Conservation (phyloP, 2,113 vertebrate species). For the Stigmatopora argus region DNA sequence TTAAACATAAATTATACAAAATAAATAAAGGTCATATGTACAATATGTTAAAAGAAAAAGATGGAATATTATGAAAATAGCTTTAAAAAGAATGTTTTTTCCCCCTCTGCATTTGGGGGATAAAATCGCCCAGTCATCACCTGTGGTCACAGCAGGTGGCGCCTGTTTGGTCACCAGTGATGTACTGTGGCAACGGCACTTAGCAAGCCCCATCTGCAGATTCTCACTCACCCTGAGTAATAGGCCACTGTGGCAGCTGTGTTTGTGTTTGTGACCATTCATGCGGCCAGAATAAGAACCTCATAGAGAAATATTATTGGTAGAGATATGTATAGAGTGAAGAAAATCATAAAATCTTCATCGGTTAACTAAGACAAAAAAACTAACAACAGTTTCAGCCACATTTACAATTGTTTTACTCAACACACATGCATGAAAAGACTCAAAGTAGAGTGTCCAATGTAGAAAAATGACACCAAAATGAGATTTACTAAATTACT, state of each 20-base stretch:
- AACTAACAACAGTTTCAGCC: background rate
- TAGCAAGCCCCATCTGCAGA: slow-evolving; percentile 64
- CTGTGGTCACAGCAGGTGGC: slow-evolving; percentile 62
- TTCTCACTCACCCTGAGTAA: slow-evolving; percentile 58
- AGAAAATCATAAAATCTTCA: background rate
- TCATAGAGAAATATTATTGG: background rate
- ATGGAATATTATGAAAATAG: no score
- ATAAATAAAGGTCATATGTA: no score
- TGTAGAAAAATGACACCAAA: background rate
- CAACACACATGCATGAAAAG: background rate
- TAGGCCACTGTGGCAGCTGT: slow-evolving; percentile 62
- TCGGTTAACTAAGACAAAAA: background rate
- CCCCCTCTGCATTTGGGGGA: slow-evolving; percentile 11
- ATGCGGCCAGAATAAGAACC: slow-evolving; percentile 13
- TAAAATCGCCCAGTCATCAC: slow-evolving; percentile 52
- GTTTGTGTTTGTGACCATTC: slow-evolving; percentile 59
- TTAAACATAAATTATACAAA: no score
- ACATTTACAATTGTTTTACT: background rate
- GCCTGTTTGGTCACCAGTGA: slow-evolving; percentile 50
- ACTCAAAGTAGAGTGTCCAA: background rate
- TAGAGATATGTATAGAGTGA: background rate
- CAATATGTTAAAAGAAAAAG: no score
- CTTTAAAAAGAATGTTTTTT: background rate
- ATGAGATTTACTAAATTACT: background rate
- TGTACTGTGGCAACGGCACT: slow-evolving; percentile 67